Base-by-base conservation (phyloP, 2,888 invertebrate genomes). In the Pinctada fucata region DNA sequence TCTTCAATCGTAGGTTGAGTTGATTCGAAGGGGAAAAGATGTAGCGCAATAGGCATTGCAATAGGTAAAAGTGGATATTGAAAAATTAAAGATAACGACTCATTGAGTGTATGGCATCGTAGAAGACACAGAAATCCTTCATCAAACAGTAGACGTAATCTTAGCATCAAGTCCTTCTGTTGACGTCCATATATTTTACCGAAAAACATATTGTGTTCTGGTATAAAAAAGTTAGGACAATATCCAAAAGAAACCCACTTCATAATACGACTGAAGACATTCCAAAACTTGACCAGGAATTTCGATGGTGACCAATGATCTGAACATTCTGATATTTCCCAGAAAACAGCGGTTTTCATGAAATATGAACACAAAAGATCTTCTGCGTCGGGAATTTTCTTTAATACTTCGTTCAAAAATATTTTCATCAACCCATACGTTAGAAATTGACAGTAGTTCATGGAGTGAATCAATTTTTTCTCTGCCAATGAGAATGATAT, bases 331-430 rank as follows among this genome's bases (percentile, higher is more conserved):
- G 47, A 52, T 10, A 72, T 72, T 45, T 10, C 58, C 58, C 72
- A 72, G 72, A 72, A 72, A 72, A 72, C 72, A 13, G 72, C 72
- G 13, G 72, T 72, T 49, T 72, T 72, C 47, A 72, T 51, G 47
- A 52, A 52, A 58, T 72, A 72, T 31, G 72, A 72, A 72, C 72
- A 72, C 51, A 72, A 5, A 52, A 31, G n/a, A 58, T 6, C 6
- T 13, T 58, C 13, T 58, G 13, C 13, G 6, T 58, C 72, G 47
- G n/a, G 13, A 47, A 72, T 3, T 47, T 72, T 72, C 52, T 72
- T 72, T 52, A 72, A 52, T 4, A 58, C 47, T 72, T 72, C 72
- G 13, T 52, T 72, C 52, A 72, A 45, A 13, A 72, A 72, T 52
- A 72, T 31, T 58, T 72, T 72, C 6, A 72, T 31, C 16, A 72